These are phyloP conservation scores for Lycocerus yunnanus DNA, from an alignment of 2,888 invertebrate genomes.

Conservation along the genomic window DNA sequence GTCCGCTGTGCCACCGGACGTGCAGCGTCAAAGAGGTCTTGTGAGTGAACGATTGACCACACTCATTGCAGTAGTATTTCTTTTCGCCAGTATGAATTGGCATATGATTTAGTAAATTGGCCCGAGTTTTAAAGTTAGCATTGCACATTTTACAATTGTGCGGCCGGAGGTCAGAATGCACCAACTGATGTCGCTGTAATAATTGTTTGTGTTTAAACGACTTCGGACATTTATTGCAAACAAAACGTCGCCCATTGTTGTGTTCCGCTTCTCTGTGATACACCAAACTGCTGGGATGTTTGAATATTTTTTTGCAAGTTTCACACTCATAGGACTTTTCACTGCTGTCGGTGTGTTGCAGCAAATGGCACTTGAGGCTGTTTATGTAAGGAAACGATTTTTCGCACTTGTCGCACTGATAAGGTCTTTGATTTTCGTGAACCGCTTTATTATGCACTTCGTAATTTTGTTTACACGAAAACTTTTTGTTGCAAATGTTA, in stretches of 20 bases:
- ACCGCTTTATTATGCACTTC: slow-evolving; percentile 64
- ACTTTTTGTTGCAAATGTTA: slow-evolving; percentile 64
- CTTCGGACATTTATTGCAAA: slow-evolving; percentile 77
- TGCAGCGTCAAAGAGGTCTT: slow-evolving; percentile 79
- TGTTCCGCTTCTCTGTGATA: slow-evolving; percentile 77
- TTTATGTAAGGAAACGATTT: slow-evolving; percentile 66
- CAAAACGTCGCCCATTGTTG: slow-evolving; percentile 66
- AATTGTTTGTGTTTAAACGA: slow-evolving; percentile 76
- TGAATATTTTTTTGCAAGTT: slow-evolving; percentile 69
- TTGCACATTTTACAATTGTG: slow-evolving; percentile 65
- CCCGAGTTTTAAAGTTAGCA: slow-evolving; percentile 72
- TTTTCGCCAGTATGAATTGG: slow-evolving; percentile 74
- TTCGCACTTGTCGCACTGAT: slow-evolving; percentile 63
- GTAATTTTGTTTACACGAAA: slow-evolving; percentile 64
- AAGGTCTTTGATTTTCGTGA: slow-evolving; percentile 63
- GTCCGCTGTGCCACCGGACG: slow-evolving; percentile 71
- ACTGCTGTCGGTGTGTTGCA: slow-evolving; percentile 58
- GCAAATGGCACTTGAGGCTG: slow-evolving; percentile 62
- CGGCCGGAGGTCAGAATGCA: slow-evolving; percentile 73
- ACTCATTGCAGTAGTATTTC: slow-evolving; percentile 71
- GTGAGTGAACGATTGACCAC: slow-evolving; percentile 75
- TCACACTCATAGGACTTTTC: slow-evolving; percentile 65
- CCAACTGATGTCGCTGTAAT: slow-evolving; percentile 76
- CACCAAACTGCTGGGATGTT: slow-evolving; percentile 73
- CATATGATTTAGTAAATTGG: slow-evolving; percentile 74